Evolutionary conservation across 2,888 invertebrate species (phyloP).

Genomic region (Nomada lathburiana): DNA sequence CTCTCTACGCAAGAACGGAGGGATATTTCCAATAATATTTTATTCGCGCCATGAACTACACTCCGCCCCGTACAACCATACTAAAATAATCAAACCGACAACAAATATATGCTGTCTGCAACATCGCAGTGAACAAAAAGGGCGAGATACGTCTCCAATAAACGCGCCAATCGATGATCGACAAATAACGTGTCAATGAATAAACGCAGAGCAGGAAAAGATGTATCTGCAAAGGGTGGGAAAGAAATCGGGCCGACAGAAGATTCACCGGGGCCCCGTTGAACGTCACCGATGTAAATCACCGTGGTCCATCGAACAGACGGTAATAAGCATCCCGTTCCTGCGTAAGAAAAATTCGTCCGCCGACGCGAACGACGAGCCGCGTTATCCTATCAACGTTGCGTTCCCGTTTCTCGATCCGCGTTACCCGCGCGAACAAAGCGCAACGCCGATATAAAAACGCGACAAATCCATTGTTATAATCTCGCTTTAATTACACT

Average conservation of each 20-base stretch:
- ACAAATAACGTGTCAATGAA: no score
- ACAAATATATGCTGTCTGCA: no score
- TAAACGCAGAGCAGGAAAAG: no score
- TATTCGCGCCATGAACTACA: no score
- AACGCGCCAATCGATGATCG: no score
- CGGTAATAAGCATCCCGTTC: not conserved
- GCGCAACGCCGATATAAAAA: constrained; percentile 43
- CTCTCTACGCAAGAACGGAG: no score
- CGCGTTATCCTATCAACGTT: constrained; percentile 31
- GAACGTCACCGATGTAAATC: not conserved
- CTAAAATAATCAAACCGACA: no score
- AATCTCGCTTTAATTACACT: constrained; percentile 71
- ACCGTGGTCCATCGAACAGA: constrained; percentile 10
- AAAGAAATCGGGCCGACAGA: not conserved
- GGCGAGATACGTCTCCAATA: no score
- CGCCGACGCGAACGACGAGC: not conserved
- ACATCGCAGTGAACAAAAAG: no score
- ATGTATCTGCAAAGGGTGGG: not conserved
- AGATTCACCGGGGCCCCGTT: not conserved
- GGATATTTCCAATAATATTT: no score
- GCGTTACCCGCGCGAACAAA: constrained; percentile 12
- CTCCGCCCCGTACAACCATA: no score
- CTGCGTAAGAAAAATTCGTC: constrained; percentile 16
- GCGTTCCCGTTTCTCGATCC: constrained; percentile 4
- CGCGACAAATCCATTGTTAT: constrained; percentile 67